phyloP scores from a whole-genome alignment of 1,140 invertebrate species.

The Galendromus occidentalis region DNA sequence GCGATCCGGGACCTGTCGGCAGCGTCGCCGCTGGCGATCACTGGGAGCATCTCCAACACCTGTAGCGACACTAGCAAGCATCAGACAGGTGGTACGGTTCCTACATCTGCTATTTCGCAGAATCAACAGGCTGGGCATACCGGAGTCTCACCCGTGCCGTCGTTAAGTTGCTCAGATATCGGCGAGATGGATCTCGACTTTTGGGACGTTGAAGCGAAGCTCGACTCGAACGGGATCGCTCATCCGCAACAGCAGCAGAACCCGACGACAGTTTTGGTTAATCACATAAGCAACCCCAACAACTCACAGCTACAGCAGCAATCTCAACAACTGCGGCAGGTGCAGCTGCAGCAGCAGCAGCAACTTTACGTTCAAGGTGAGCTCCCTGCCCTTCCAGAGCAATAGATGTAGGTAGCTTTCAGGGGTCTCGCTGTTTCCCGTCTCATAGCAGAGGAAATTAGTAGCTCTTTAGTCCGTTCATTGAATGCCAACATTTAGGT shows the following conservation, averaged over 20 bases:
- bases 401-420: too few relatives aligned
- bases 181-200: slow-evolving; percentile 53
- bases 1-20: not conserved
- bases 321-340: not conserved
- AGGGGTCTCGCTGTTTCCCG: too few relatives aligned
- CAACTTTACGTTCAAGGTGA: not conserved
- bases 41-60: not conserved
- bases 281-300: slow-evolving; percentile 13
- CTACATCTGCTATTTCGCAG: not conserved
- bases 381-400: too few relatives aligned
- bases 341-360: not conserved
- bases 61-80: not conserved
- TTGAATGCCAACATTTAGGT: too few relatives aligned
- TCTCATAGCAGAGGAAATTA: too few relatives aligned
- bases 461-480: too few relatives aligned
- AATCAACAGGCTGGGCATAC: slow-evolving; percentile 3
- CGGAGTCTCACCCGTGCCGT: slow-evolving; percentile 21
- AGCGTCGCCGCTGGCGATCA: not conserved
- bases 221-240: slow-evolving; percentile 24
- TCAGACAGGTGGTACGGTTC: not conserved
- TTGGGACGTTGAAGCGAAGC: slow-evolving; percentile 44
- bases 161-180: slow-evolving; percentile 34
- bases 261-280: slow-evolving; percentile 15
- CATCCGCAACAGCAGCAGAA: too few relatives aligned
- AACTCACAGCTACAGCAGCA: not conserved